Evolutionary conservation across 2,113 vertebrate species (phyloP), one percentile per base, ranked within the genome.

Genomic region (Chlorodrepanis virens): DNA sequence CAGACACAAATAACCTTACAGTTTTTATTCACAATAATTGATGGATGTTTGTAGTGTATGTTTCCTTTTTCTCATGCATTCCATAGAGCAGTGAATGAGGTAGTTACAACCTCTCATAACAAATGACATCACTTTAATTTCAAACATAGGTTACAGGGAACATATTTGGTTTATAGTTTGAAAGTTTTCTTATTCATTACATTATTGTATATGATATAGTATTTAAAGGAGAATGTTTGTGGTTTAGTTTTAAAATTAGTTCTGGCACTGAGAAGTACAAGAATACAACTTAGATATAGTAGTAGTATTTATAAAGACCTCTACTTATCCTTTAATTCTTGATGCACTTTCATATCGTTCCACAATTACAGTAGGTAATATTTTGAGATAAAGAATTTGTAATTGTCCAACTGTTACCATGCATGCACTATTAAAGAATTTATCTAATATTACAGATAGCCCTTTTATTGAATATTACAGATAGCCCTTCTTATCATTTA

Each of bases 1-100:
- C 37, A 37, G 37, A 37, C 37, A 37, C 37, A 37, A 37, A 37
- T 37, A 68, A 9, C 8, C 10, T 77, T 68, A 21, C 4, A 35
- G 7, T 22, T 83, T 85, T 75, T 50, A 65, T 83, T 83, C 63
- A 59, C 20, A 33, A 10, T 92, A 60, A 15, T 24, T 74, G 35
- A 35, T 85, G 28, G 24, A 50, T 59, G 5, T 14, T 70, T 93
- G 1, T 35, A 33, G 6, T 39, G 2, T 19, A 20, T 60, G 19
- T 40, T 92, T 83, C 17, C 3, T 50, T 74, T 77, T 60, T 53
- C 8, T 18, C 24, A 16, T 64, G 20, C 18, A 39, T 63, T 52
- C 12, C 18, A 25, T 28, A 19, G 1, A 4, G 21, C 0, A 0
- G 11, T 54, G 42, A 89, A 70, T 29, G 35, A 14, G 5, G 12